Evolutionary conservation across 1,140 invertebrate genomes (phyloP), one percentile per base, ranked within the genome.

Genomic region (Drosophila rufa): DNA sequence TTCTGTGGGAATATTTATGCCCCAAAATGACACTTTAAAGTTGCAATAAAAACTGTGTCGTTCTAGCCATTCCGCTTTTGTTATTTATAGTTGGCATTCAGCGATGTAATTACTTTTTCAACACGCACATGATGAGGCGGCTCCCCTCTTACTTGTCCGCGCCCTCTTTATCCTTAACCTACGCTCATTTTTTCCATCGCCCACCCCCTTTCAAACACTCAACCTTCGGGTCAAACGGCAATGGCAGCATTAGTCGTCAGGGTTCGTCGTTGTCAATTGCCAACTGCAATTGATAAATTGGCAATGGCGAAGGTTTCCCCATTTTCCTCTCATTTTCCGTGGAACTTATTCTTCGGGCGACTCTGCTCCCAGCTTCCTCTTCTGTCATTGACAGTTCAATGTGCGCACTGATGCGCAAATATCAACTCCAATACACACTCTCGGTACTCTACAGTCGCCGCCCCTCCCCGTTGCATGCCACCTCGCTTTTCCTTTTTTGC

Each of bases 371-470:
- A 33, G 43, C 36, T 33, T 46, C 60, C 47, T 36, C 38, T 62
- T 42, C 59, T 85, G 85, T 58, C 81, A 91, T 82, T 85, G 89
- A 91, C 89, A 91, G 84, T 82, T 84, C 85, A 91, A 91, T 91
- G 90, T 85, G 90, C 79, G 67, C 89, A 89, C 65, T 90, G 89
- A 91, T 92, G 90, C 85, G 79, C 79, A 82, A 91, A 90, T 85
- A 85, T 91, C 81, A 91, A 89, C 80, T 85, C 50, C 84, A 89
- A 90, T 89, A 89, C 84, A 89, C 77, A 83, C 65, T 55, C 56
- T 46, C 76, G 33, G 65, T 19, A 45, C 65, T 59, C 50, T 51
- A 47, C 22, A 25, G 43, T 36, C 53, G 36, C 7, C 36, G 36
- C 12, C 40, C 17, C 50, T n/a, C n/a, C 19, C 30, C 61, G n/a